Percentiles rank a stretch among this genome's conserved stretches.
phyloP scores from a whole-genome alignment of 2,797 vertebrate genomes.

The Mastacembelus armatus region DNA sequence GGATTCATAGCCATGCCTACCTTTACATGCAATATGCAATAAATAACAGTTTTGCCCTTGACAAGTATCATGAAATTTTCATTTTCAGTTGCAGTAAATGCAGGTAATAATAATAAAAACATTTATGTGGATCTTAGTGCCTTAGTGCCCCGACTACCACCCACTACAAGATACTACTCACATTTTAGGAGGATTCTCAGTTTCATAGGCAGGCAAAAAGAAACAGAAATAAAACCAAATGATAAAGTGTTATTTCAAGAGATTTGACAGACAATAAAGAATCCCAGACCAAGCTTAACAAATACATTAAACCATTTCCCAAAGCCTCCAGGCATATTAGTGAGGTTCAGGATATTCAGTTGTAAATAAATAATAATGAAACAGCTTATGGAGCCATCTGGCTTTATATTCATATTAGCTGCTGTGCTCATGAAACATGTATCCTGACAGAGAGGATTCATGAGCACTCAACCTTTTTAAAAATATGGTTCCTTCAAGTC shows the following conservation, averaged over 20 bases:
- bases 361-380: constrained; percentile 82
- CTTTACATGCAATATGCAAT: constrained; percentile 18
- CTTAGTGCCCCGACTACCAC: constrained; percentile 16
- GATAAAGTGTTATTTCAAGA: constrained; percentile 66
- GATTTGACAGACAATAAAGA: constrained; percentile 75
- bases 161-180: constrained; percentile 25
- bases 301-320: constrained; percentile 71
- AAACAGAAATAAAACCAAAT: constrained; percentile 56
- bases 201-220: constrained; percentile 1
- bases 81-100: constrained; percentile 15
- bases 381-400: constrained; percentile 77
- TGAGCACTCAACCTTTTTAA: constrained; percentile 50
- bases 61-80: constrained; percentile 30
- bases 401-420: constrained; percentile 72
- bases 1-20: not conserved
- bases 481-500: constrained; percentile 56
- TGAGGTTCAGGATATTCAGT: constrained; percentile 74
- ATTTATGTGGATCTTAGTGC: constrained; percentile 22
- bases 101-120: constrained; percentile 36
- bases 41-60: constrained; percentile 19
- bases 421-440: constrained; percentile 67
- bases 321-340: constrained; percentile 74
- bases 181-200: constrained; percentile 15
- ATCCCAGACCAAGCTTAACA: constrained; percentile 68
- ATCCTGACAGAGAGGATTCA: constrained; percentile 78